Evolutionary conservation across 2,888 invertebrate genomes (phyloP), one percentile per base, ranked within the genome.

Genomic region (Patella depressa): DNA sequence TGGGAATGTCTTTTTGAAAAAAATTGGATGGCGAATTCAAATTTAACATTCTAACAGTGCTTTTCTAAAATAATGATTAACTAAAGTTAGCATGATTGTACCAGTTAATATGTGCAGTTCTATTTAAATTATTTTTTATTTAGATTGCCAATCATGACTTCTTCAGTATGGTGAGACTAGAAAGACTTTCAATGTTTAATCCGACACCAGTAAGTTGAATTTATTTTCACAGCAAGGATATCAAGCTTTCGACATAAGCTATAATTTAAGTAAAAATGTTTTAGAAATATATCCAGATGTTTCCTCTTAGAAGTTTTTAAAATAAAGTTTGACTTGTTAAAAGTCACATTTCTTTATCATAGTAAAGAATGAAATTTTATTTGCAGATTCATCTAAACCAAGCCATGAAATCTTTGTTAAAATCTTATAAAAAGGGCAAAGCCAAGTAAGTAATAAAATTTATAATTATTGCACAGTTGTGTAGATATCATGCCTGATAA

Each of bases 111-210:
- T 34, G 34, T 34, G 45, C 45, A 45, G 9, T 45, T 45, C 45
- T 9, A 7, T 65, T 19, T 65, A 15, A 17, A 19, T 65, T 65
- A 73, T 53, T n/a, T 72, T 34, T 71, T 71, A 82, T 82, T 53
- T 82, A 91, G 91, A 93, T 98, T 86, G 93, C 96, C 78, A 93
- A 96, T 74, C 95, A 96, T 89, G 96, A 96, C 89, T 94, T 97
- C 84, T 97, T 97, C 92, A 93, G 96, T 85, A 96, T 96, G 90
- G 96, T 97, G 81, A 96, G 96, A 92, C 94, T 97, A 81, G 94
- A 96, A 75, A 97, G 97, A 93, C 94, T 97, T 94, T 80, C 82
- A 45, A 74, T 72, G 17, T 88, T 81, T 76, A 87, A 86, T 70
- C 86, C 86, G 69, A 85, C 85, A 34, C 85, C 86, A 53, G 89